These are phyloP conservation scores for Nannobrachium achirus DNA, from an alignment of 2,113 vertebrate genomes.

Conservation along the genomic window DNA sequence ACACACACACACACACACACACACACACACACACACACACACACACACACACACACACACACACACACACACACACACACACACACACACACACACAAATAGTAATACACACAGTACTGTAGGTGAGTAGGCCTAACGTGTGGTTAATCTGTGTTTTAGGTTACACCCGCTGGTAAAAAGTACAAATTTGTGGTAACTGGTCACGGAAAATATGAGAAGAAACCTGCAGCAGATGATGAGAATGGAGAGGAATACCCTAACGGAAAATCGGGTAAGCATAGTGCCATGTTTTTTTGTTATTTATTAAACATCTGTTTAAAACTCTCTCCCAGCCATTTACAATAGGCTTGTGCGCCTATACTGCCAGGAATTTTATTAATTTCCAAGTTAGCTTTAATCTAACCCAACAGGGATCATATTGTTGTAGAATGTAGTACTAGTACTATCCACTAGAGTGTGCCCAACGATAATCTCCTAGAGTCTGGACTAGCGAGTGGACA, in stretches of 20 bases:
- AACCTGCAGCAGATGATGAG: conserved; percentile 73
- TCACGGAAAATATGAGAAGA: conserved; percentile 95
- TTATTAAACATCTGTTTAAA: no score
- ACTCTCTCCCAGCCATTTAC: no score
- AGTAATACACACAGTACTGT: neutral
- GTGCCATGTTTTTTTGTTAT: no score
- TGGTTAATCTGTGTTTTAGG: conserved; percentile 65
- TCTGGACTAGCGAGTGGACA: no score
- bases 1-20: neutral
- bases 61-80: neutral
- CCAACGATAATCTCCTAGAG: no score
- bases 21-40: neutral
- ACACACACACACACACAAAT: neutral
- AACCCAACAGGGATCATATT: no score
- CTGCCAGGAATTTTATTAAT: no score
- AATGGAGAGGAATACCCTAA: conserved; percentile 54
- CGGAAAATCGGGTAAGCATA: conserved; percentile 63
- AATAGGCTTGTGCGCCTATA: no score
- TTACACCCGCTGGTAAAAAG: conserved; percentile 79
- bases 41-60: neutral
- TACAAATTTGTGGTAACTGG: conserved; percentile 92
- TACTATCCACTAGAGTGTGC: no score
- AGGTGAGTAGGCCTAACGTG: neutral
- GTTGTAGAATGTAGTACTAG: no score
- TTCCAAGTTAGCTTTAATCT: no score